Conservation (phyloP, 2,113 vertebrate species). For the Grallaria varia region DNA sequence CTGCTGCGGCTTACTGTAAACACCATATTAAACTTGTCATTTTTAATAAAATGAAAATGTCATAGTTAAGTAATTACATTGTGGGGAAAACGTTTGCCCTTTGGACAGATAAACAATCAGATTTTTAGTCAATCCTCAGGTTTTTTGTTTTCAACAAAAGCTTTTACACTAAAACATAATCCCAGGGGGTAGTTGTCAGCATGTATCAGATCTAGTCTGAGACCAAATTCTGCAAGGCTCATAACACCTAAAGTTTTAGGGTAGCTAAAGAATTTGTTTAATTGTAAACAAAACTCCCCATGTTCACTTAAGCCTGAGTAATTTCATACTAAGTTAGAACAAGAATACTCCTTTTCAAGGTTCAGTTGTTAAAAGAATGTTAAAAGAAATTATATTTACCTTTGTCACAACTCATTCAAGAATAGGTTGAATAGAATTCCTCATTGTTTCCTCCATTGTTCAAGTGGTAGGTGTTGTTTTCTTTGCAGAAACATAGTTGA, state of each 20-base stretch:
- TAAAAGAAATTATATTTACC: background rate
- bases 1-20: constrained; percentile 21
- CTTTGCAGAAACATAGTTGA: background rate
- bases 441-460: background rate
- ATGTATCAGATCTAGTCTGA: background rate
- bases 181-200: background rate
- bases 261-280: background rate
- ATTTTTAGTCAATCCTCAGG: background rate
- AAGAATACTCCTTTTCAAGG: background rate
- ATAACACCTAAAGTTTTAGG: background rate
- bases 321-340: background rate
- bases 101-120: background rate
- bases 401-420: background rate
- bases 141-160: background rate
- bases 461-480: background rate
- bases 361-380: background rate
- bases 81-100: background rate
- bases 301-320: background rate
- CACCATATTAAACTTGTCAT: constrained; percentile 10
- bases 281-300: background rate
- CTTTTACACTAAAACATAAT: background rate
- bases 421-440: background rate
- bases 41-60: constrained; percentile 36
- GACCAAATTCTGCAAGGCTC: background rate
- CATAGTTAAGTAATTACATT: constrained; percentile 1